Base-by-base conservation (phyloP, 2,797 vertebrate species). In the Tarsius wallacei region DNA sequence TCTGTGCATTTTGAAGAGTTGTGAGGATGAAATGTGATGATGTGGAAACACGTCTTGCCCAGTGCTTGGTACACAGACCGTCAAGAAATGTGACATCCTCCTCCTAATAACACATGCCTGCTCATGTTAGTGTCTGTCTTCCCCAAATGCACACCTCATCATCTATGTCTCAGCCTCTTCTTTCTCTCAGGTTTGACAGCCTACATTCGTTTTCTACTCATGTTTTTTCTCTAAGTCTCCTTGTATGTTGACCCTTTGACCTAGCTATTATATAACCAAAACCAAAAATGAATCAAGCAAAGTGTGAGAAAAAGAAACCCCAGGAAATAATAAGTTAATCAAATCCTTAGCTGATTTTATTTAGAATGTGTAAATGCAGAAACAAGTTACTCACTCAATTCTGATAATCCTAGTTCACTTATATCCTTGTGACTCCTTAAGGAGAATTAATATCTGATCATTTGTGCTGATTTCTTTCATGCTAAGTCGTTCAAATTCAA, bases 211-310 rank as follows among this genome's bases (percentile, higher is more conserved):
- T 83, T 86, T 80, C 36, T 86, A 0, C 77, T 88, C 85, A 21
- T 71, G 26, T 24, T 85, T 87, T 91, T 93, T 31, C 64, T 85
- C 12, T 42, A 7, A 24, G 66, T n/a, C 2, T 95, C n/a, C 33
- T 73, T n/a, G 6, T 53, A 2, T 63, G 49, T 57, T 80, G 76
- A 24, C 13, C 16, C 31, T 59, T 94, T 95, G 59, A 51, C 53
- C 12, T 64, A 42, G n/a, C 55, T 59, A 26, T 64, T 68, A 1
- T 14, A 9, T 74, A 90, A 85, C 17, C 64, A 42, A 93, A 93
- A n/a, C 21, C 73, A 16, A 59, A 95, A 90, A 51, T 49, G 84
- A 87, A n/a, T 63, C 26, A 82, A 71, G 59, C 36, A 9, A 96
- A 28, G 2, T 61, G 1, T 42, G 63, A 12, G 66, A 74, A 49